These are phyloP conservation scores for Nesogale talazaci DNA, from an alignment of 2,113 vertebrate species.

Conservation along the genomic window DNA sequence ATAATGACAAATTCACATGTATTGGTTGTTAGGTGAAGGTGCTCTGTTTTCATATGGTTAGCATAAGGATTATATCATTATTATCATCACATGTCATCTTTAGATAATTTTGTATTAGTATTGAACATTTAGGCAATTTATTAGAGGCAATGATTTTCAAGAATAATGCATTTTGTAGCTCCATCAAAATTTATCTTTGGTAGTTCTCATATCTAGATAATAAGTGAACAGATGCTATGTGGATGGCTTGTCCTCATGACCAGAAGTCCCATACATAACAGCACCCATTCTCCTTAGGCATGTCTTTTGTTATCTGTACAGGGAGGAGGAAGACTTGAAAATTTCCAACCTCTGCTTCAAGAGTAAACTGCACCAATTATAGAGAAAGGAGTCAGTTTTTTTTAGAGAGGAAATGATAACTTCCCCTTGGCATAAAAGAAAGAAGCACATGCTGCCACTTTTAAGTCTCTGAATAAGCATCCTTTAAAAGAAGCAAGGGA, in stretches of 20 bases:
- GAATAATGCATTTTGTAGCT: neutral
- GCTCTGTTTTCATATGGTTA: neutral
- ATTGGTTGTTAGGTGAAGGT: neutral
- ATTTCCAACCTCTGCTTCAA: fast-evolving
- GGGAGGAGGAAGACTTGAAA: neutral
- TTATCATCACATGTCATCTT: neutral
- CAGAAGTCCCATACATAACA: neutral
- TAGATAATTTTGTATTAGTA: neutral
- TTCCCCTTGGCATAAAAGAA: neutral
- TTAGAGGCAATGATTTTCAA: neutral
- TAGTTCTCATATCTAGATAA: neutral
- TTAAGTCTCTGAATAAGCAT: constrained; percentile 2
- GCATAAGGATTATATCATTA: neutral
- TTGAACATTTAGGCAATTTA: neutral
- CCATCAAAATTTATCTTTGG: neutral
- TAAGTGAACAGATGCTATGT: neutral
- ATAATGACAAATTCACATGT: neutral
- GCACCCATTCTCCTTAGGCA: neutral
- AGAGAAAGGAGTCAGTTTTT: neutral
- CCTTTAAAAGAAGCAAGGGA: neutral
- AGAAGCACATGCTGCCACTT: neutral
- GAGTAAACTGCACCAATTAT: neutral
- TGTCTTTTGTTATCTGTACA: neutral
- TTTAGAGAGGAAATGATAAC: neutral
- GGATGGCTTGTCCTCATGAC: neutral